Base-by-base conservation (phyloP, 1,140 invertebrate genomes). In the Oncopodura yosiiana region DNA sequence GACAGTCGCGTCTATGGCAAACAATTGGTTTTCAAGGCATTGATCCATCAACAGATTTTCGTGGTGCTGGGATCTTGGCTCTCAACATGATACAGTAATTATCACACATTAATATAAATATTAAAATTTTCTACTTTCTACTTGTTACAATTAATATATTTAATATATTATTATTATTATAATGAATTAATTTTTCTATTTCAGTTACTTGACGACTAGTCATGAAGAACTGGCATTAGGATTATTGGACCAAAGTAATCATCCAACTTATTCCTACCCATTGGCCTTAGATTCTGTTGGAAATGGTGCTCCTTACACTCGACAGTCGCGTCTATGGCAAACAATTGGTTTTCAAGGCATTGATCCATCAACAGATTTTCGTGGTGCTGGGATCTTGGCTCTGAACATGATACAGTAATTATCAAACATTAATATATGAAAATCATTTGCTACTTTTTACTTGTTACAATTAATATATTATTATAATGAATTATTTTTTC, bases 11-110 rank as follows among this genome's bases (percentile, higher is more conserved):
- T 65, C 91, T 96, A 65, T 98, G 94, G 94, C 84, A 89, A 66
- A 77, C 86, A 27, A 92, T 99, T 63, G 94, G 94, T 8, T 98
- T 94, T 69, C 84, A 95, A 77, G 94, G 94, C 14, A 86, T 94
- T 65, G 93, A 98, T 75, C 94, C 94, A 0, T 86, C 87, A 71
- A 98, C 94, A 2, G 94, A 98, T 74, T 98, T 98, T 67, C 78
- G 94, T 42, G 94, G 94, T 52, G 97, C 97, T 92, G 94, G 94
- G 50, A 70, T 95, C n/a, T 74, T 98, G 14, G 91, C 93, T 3
- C 70, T 99, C 23, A 84, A 95, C 65, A 94, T 96, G 72, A 72
- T 99, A 2, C 67, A 94, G 65, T 95, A 71, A 73, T 72, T 69
- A 19, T 53, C 45, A 23, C 16, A 27, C 3, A 2, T 6, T 14